Percentiles rank a stretch among this genome's conserved stretches.
Conservation (phyloP, 1,140 invertebrate genomes). For the Helicoverpa zea region DNA sequence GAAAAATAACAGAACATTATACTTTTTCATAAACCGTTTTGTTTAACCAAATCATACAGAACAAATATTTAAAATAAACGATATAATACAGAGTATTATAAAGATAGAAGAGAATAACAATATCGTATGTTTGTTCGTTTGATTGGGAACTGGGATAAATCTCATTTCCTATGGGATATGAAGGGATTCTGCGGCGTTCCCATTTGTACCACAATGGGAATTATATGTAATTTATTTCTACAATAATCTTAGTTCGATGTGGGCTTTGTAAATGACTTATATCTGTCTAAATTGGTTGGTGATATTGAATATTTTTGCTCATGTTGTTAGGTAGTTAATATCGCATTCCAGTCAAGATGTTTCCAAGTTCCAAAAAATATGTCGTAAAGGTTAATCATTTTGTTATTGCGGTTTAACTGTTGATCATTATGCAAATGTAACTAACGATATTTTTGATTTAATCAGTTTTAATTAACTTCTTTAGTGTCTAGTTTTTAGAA, state of each 20-base stretch:
- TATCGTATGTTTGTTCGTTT: conserved; percentile 25
- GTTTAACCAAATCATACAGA: conserved; percentile 15
- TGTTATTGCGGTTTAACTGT: too few relatives aligned
- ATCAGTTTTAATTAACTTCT: too few relatives aligned
- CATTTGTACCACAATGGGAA: conserved; percentile 34
- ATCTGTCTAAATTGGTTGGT: background rate
- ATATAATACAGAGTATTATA: conserved; percentile 24
- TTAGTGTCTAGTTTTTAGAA: too few relatives aligned
- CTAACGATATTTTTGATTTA: too few relatives aligned
- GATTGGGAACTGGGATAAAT: conserved; percentile 36
- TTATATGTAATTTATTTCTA: background rate
- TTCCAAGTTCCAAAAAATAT: too few relatives aligned
- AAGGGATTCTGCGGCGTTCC: conserved; percentile 3
- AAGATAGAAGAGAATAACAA: conserved; percentile 14
- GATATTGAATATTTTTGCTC: background rate
- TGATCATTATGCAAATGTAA: too few relatives aligned
- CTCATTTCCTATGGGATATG: conserved; percentile 40
- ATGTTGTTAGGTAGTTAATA: too few relatives aligned
- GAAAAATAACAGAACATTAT: background rate
- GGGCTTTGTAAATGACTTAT: too few relatives aligned
- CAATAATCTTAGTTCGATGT: background rate
- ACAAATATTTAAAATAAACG: conserved; percentile 23
- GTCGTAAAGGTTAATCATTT: too few relatives aligned
- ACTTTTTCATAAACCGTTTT: background rate
- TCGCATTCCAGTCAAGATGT: too few relatives aligned